These are phyloP conservation scores for Brachyptera putata DNA, from an alignment of 2,888 invertebrate genomes.

Conservation along the genomic window DNA sequence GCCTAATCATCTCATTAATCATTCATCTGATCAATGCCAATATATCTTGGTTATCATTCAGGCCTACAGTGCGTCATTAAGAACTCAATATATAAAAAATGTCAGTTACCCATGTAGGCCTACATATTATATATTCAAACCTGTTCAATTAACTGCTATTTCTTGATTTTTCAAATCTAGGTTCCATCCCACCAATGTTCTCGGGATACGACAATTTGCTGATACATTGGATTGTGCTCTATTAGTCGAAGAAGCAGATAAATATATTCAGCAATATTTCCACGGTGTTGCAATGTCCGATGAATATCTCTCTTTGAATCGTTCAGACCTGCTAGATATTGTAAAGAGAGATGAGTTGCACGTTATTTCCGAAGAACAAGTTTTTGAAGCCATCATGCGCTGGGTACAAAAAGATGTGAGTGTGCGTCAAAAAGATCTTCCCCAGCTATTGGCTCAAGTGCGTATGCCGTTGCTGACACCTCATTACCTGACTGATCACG, in stretches of 20 bases:
- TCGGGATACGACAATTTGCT: slow-evolving; percentile 75
- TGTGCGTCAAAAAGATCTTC: slow-evolving; percentile 55
- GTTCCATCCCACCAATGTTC: slow-evolving; percentile 73
- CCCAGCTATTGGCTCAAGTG: slow-evolving; percentile 68
- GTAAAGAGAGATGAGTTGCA: slow-evolving; percentile 72
- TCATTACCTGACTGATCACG: slow-evolving; percentile 73
- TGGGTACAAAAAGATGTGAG: slow-evolving; percentile 69
- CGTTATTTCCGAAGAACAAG: slow-evolving; percentile 71
- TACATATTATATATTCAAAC: too few relatives aligned
- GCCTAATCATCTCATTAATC: too few relatives aligned
- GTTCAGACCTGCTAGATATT: slow-evolving; percentile 62
- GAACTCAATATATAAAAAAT: too few relatives aligned
- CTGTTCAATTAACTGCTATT: too few relatives aligned
- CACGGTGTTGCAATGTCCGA: slow-evolving; percentile 69
- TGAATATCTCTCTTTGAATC: slow-evolving; percentile 64
- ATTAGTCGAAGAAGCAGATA: slow-evolving; percentile 69
- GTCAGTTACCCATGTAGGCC: too few relatives aligned
- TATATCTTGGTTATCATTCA: too few relatives aligned
- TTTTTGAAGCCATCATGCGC: slow-evolving; percentile 77
- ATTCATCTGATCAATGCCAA: too few relatives aligned
- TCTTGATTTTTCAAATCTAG: too few relatives aligned
- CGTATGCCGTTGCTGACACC: slow-evolving; percentile 77
- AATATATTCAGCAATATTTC: slow-evolving; percentile 76
- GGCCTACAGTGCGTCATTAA: too few relatives aligned
- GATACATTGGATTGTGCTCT: slow-evolving; percentile 68